These are phyloP conservation scores for Anabas testudineus DNA, from an alignment of 2,797 vertebrate species.

Conservation along the genomic window DNA sequence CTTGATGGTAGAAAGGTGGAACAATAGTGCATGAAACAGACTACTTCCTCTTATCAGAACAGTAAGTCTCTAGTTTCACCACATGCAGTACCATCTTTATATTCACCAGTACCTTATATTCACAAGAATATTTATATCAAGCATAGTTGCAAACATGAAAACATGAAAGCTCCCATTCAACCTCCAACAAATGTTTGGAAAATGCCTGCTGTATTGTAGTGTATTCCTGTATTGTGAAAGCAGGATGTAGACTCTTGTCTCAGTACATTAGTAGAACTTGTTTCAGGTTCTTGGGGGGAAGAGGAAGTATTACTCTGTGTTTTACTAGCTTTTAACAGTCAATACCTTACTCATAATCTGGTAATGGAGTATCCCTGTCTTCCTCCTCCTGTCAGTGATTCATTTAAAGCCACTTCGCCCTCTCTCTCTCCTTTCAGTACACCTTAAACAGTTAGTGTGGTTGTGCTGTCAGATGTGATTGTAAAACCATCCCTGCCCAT, in stretches of 20 bases:
- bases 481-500: neutral
- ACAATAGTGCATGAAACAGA: neutral
- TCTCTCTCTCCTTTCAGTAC: neutral
- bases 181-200: neutral
- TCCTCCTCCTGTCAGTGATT: slow-evolving; percentile 20
- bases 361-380: slow-evolving; percentile 31
- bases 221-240: neutral
- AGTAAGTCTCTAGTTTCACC: neutral
- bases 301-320: slow-evolving; percentile 21
- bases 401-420: slow-evolving; percentile 9
- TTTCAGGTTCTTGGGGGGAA: slow-evolving; percentile 8
- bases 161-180: neutral
- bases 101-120: neutral
- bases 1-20: neutral
- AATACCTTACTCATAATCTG: slow-evolving; percentile 6
- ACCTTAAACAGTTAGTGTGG: slow-evolving; percentile 1
- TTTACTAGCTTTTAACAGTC: slow-evolving; percentile 38
- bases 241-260: slow-evolving; percentile 4
- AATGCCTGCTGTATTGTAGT: neutral
- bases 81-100: neutral
- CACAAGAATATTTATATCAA: neutral
- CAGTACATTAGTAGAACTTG: slow-evolving; percentile 9
- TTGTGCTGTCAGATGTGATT: slow-evolving; percentile 21
- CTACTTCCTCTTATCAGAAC: neutral
- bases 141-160: neutral